Evolutionary conservation across 1,140 invertebrate genomes (phyloP), one percentile per base, ranked within the genome.

Genomic region (Papilio polytes): DNA sequence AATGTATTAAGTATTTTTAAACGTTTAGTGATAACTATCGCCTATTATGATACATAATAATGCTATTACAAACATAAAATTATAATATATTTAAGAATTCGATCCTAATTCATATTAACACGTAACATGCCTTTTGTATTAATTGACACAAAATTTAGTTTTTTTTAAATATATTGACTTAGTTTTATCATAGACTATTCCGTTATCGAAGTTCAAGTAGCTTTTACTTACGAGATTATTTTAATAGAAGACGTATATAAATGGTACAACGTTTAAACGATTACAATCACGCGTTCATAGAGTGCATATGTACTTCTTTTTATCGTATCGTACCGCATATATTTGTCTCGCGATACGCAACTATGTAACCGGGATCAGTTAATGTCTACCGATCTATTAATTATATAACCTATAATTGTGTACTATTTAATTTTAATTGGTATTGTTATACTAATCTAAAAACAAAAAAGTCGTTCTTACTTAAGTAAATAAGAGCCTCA

Each of bases 311-410:
- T 59, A 15, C 41, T 18, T 36, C 13, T 36, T 15, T 78, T 31
- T 53, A 31, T 51, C 48, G 51, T 59, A 59, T 76, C 56, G 6
- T 70, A 31, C 10, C 15, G 26, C 15, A 78, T 59, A 36, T 78
- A 78, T 78, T 76, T 78, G 51, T 78, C 13, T 31, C 59, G 8
- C 31, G 76, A 78, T 78, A 78, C 13, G 26, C 53, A 41, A 59
- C 76, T 78, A 41, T n/a, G 76, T 78, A 78, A 78, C 7, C 36
- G 26, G 74, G 31, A 74, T 74, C 44, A 48, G 9, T 48, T n/a
- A 74, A 26, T 20, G 73, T 22, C 9, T 48, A 74, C 8, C 59
- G 3, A 66, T 66, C 20, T 26, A 63, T 63, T 63, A 63, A 63
- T 26, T 70, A 31, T 18, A 70, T 70, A 13, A 63, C 10, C 10